These are phyloP conservation scores for Isichthys henryi DNA, from an alignment of 2,113 vertebrate species.

Conservation along the genomic window DNA sequence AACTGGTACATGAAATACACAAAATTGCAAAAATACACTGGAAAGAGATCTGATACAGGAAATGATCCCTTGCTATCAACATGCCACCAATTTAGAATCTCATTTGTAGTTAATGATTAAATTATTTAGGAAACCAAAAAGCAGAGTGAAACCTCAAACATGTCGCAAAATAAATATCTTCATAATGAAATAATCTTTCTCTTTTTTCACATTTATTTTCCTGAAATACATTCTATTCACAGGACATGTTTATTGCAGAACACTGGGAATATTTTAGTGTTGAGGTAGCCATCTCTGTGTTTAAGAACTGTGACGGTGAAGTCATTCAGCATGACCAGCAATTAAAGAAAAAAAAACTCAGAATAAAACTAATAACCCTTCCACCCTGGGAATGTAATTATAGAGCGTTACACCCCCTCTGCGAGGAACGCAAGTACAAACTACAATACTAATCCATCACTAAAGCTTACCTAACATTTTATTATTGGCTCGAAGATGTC, in stretches of 20 bases:
- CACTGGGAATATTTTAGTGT: not conserved
- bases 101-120: not conserved
- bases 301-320: not conserved
- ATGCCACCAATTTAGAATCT: not conserved
- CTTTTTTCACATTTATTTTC: not conserved
- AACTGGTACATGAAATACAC: not conserved
- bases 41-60: not conserved
- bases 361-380: not conserved
- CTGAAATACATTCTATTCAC: not conserved
- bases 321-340: not conserved
- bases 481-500: conserved; percentile 58
- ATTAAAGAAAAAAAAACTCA: not conserved
- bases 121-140: not conserved
- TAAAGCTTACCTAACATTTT: conserved; percentile 19
- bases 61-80: not conserved
- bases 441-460: conserved; percentile 27
- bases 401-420: not conserved
- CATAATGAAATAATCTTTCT: not conserved
- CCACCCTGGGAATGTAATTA: not conserved
- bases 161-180: not conserved
- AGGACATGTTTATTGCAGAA: not conserved
- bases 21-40: not conserved
- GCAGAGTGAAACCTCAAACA: not conserved
- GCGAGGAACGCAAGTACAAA: not conserved
- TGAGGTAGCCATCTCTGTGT: not conserved